Conservation (phyloP, 2,888 invertebrate genomes). For the Allophyes oxyacanthae region DNA sequence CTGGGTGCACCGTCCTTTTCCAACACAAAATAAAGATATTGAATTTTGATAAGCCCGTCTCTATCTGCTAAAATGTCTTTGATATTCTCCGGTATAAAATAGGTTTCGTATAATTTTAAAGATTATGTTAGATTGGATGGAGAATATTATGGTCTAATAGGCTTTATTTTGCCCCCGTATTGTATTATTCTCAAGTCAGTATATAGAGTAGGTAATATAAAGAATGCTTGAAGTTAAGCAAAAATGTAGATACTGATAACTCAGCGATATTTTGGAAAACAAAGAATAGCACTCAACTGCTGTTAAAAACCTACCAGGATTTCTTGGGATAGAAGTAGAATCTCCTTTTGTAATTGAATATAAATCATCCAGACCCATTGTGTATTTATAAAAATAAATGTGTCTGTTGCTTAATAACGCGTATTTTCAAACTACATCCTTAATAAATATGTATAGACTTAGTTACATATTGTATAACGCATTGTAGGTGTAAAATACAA, state of each 20-base stretch:
- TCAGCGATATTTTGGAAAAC: no score
- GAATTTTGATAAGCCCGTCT: constrained; percentile 83
- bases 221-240: constrained; percentile 2
- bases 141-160: constrained; percentile 33
- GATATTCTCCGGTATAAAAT: constrained; percentile 67
- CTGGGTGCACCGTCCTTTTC: constrained; percentile 82
- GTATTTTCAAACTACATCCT: constrained; percentile 45
- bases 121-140: constrained; percentile 57
- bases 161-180: no score
- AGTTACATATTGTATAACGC: constrained; percentile 6
- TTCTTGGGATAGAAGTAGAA: no score
- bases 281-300: no score
- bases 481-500: constrained; percentile 39
- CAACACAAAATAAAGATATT: constrained; percentile 85
- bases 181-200: no score
- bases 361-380: constrained; percentile 24
- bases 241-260: constrained; percentile 5
- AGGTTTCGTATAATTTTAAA: constrained; percentile 63
- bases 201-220: no score
- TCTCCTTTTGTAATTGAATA: constrained; percentile 10
- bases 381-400: constrained; percentile 20
- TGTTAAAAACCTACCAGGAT: no score
- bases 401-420: constrained; percentile 12
- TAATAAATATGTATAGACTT: constrained; percentile 31
- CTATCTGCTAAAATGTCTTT: constrained; percentile 72